These are phyloP conservation scores for Papilio polyxenes DNA, from an alignment of 1,140 invertebrate species.

Conservation along the genomic window DNA sequence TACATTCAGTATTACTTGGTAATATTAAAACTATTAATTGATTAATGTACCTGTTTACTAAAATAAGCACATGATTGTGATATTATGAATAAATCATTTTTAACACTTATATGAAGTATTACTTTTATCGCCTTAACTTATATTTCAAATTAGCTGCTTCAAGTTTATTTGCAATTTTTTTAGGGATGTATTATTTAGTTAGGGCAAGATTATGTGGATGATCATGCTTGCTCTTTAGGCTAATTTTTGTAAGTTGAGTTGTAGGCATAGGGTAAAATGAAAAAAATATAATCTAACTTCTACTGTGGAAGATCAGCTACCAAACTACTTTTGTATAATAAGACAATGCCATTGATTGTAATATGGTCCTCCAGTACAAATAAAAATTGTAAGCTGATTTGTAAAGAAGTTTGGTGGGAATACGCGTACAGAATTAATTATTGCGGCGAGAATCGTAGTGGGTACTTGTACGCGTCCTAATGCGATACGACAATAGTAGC, in stretches of 20 bases:
- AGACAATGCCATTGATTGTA: not conserved
- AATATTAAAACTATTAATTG: not conserved
- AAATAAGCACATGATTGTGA: conserved; percentile 16
- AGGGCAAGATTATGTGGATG: too few species aligned
- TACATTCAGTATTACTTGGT: conserved; percentile 2
- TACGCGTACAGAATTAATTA: conserved; percentile 71
- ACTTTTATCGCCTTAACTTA: not conserved
- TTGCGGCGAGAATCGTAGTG: conserved; percentile 40
- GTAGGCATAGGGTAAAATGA: not conserved
- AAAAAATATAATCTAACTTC: not conserved
- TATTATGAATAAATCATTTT: conserved; percentile 2
- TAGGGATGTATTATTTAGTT: too few species aligned
- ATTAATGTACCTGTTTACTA: conserved; percentile 18
- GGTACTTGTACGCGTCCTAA: conserved; percentile 23
- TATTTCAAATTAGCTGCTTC: too few species aligned
- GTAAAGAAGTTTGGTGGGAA: conserved; percentile 56
- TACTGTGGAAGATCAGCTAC: not conserved
- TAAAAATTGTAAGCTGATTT: conserved; percentile 36
- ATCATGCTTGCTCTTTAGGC: too few species aligned
- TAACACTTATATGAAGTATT: not conserved
- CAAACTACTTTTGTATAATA: not conserved
- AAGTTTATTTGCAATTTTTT: too few species aligned
- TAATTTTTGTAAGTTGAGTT: too few species aligned
- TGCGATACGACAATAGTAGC: conserved; percentile 32
- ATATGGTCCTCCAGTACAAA: not conserved